Conservation (phyloP, 2,797 vertebrate species). For the Coregonus suidteri region DNA sequence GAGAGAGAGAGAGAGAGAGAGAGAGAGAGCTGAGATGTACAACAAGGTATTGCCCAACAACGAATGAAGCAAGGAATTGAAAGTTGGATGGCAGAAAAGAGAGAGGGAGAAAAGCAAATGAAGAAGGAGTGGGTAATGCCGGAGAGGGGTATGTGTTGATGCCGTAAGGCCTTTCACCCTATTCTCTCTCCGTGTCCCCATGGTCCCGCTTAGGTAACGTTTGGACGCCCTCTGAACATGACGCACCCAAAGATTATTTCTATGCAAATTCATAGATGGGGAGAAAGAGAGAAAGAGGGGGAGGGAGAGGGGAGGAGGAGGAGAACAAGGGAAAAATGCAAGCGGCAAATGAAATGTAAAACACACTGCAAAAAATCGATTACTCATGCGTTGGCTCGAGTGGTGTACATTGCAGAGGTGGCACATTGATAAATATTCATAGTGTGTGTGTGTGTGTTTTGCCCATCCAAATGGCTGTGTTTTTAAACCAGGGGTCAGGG, state of each 20-base stretch:
- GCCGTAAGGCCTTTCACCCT: no score
- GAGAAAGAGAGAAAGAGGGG: no score
- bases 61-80: slow-evolving; percentile 33
- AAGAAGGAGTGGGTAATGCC: neutral
- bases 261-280: slow-evolving; percentile 14
- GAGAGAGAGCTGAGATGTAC: slow-evolving; percentile 20
- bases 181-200: no score
- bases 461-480: slow-evolving; percentile 30
- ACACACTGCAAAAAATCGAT: slow-evolving; percentile 49
- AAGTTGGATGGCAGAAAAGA: slow-evolving; percentile 28
- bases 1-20: slow-evolving; percentile 20
- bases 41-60: neutral
- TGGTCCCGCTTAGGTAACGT: neutral
- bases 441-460: slow-evolving; percentile 31
- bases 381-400: slow-evolving; percentile 35
- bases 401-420: slow-evolving; percentile 39
- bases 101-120: slow-evolving; percentile 20
- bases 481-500: slow-evolving; percentile 45
- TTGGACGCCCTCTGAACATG: neutral
- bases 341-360: slow-evolving; percentile 56
- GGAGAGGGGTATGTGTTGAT: no score
- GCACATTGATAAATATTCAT: slow-evolving; percentile 55
- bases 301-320: neutral
- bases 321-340: slow-evolving; percentile 7
- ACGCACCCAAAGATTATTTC: slow-evolving; percentile 19